Base-by-base conservation (phyloP, 2,888 invertebrate species). In the Venusia cambrica region DNA sequence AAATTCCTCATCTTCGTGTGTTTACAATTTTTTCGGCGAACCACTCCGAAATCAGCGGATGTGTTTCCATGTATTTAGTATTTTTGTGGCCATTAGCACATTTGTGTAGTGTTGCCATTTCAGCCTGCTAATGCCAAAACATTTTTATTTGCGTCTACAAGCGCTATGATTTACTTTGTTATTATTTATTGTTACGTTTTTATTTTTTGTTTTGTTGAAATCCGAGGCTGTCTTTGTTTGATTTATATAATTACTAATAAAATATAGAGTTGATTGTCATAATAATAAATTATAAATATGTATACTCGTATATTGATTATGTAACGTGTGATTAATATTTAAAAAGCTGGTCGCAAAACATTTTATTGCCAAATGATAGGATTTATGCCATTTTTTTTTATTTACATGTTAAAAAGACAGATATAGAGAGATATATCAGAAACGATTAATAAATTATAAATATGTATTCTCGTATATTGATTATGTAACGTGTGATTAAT, bases 71-170 rank as follows among this genome's bases (percentile, higher is more conserved):
- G n/a, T 21, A 4, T 13, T 27, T 24, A n/a, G 8, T 10, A 12
- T 15, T 5, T 24, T 12, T 34, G 24, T 39, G 22, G 22, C 34
- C 46, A 39, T 47, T 24, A 31, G 45, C 45, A 22, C 30, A 44
- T 47, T 48, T 44, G n/a, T n/a, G n/a, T 33, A 52, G 50, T 54
- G 46, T 54, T 55, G 60, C 61, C 60, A 64, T 62, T 42, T 42
- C 36, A 51, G 54, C 54, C 57, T 59, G 49, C 37, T 31, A 20
- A 53, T 58, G 48, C 62, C 62, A 66, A 64, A 53, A 48, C 22
- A 13, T 39, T 32, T 45, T n/a, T n/a, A n/a, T n/a, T n/a, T 33
- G 50, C 47, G 45, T 45, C 52, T 52, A n/a, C 21, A 36, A 29
- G 34, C 40, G 27, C 34, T 48, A 48, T 38, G 25, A 26, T 40